Evolutionary conservation across 2,113 vertebrate genomes (phyloP).

Genomic region (Oenanthe oenanthe): DNA sequence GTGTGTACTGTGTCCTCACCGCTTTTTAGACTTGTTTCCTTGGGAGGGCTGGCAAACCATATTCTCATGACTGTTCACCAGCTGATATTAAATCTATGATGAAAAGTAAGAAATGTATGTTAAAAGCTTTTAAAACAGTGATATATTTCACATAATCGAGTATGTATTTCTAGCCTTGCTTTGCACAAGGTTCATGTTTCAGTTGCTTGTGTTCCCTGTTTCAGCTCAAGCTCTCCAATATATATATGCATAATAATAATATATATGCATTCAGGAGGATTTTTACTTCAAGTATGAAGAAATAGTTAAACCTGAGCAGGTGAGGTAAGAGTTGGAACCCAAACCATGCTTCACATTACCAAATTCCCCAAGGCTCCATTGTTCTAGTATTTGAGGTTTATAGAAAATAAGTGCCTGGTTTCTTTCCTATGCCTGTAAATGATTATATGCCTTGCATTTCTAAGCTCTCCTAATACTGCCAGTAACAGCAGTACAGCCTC

Average conservation of each 20-base stretch:
- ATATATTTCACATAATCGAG: background rate
- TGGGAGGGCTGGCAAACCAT: background rate
- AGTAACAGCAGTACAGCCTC: background rate
- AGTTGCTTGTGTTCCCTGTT: background rate
- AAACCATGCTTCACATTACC: background rate
- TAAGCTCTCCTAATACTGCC: background rate
- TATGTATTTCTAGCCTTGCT: background rate
- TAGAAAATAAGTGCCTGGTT: background rate
- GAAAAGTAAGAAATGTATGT: background rate
- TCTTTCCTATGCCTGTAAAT: slow-evolving; percentile 30
- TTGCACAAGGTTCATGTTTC: background rate
- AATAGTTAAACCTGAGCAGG: slow-evolving; percentile 21
- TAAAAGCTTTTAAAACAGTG: background rate
- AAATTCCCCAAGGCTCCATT: background rate
- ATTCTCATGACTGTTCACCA: background rate
- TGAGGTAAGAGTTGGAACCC: slow-evolving; percentile 36
- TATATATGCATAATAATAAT: background rate
- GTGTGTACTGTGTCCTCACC: background rate
- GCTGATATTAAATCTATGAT: background rate
- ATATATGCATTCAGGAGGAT: background rate
- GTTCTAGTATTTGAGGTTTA: slow-evolving; percentile 3
- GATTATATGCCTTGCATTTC: slow-evolving; percentile 21
- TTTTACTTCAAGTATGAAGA: background rate
- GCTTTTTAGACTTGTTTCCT: background rate
- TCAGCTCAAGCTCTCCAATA: background rate